Base-by-base conservation (phyloP, 2,797 vertebrate genomes). In the Vespertilio murinus region DNA sequence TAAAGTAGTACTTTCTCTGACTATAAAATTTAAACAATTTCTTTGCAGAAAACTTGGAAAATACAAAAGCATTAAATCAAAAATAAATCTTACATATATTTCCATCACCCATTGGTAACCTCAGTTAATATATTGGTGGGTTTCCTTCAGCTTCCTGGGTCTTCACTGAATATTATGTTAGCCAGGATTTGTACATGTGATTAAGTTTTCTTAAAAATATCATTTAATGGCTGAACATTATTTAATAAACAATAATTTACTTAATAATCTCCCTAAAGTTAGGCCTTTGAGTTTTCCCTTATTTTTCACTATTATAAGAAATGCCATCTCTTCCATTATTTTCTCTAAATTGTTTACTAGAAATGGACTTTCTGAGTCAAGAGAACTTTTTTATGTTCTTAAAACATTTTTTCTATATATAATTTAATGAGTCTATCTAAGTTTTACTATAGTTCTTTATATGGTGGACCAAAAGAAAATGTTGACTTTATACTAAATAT, bases 91-190 rank as follows among this genome's bases (percentile, higher is more conserved):
- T 90, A 45, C 2, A 28, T 42, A 23, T 33, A 65, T 59, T 56
- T 56, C 45, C 33, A 75, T 67, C 59, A 69, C 45, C 56, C 47
- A 64, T 13, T 71, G 22, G 16, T 22, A 65, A 71, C 28, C 17
- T 85, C 47, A 45, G 2, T 81, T 81, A 83, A 90, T 45, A 69
- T 47, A 67, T 35, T 85, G 16, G 33, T 69, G 11, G 9, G 3
- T 74, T 93, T 78, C 13, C 30, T 74, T 83, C 25, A 92, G 22
- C 23, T 75, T 75, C 74, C 28, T 85, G 28, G 0, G 22, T 80
- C 75, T 88, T 80, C 90, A 94, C 64, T 79, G 45, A 73, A 49
- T 92, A 56, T 16, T 88, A 56, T 83, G 40, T 73, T 93, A 77
- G 14, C 33, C 23, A 82, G 38, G 10, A 49, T 56, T 61, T 75